Base-by-base conservation (phyloP, 2,797 vertebrate genomes). In the Miichthys miiuy region DNA sequence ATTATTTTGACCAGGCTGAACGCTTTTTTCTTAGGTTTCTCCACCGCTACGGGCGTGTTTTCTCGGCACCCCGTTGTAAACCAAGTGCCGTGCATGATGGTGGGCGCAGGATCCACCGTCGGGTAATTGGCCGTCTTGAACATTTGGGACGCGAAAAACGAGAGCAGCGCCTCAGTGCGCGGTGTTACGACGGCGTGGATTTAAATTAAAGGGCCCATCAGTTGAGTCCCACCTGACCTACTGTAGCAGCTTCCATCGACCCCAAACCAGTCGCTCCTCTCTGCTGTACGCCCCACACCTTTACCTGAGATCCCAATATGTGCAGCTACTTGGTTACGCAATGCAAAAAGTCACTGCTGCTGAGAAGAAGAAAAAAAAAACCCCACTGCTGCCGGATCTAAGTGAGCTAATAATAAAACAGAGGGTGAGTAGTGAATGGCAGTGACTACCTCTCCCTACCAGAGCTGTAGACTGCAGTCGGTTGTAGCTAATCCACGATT, bases 1-100 rank as follows among this genome's bases (percentile, higher is more conserved):
- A 97, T 98, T 91, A 99, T 97, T 87, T 95, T 96, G 87, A 96
- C 96, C 92, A 98, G 93, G 86, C 95, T 97, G 94, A 98, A 98
- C 83, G 96, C 93, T 92, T 96, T 98, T 91, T 96, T 97, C 94
- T 93, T 95, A 44, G 96, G 94, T 80, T 96, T 97, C 92, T 95
- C 95, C 85, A 91, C 91, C 52, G 93, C 93, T 81, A 93, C 96
- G 86, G 96, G 93, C 85, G 84, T 91, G 93, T 92, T 93, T 79
- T 90, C 92, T 85, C 94, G 79, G 94, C 94, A 95, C 72, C 93
- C 96, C 41, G 92, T 79, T 71, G 92, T 63, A 67, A 96, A 89
- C 93, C 96, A 96, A 27, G 96, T 91, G 82, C 96, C 95, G 87
- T 83, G 91, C 90, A 93, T 92, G 87, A 93, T 77, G 89, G 94